phyloP scores from a whole-genome alignment of 2,888 invertebrate genomes.

The Exocentrus adspersus region DNA sequence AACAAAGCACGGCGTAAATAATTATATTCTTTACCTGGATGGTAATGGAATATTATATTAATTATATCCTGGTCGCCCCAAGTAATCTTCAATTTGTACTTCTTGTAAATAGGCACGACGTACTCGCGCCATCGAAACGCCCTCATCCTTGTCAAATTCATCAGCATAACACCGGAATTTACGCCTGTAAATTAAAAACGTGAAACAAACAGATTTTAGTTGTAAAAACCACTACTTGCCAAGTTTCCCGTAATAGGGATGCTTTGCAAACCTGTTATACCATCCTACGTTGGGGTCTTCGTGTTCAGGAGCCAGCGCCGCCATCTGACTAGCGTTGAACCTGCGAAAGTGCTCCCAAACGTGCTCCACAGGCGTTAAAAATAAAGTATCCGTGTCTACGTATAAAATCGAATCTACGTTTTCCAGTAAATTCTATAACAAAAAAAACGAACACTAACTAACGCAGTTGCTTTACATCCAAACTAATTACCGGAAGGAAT shows the following conservation, averaged over 20 bases:
- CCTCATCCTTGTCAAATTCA: slow-evolving; percentile 94
- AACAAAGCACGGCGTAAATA: no score
- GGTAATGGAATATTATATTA: slow-evolving; percentile 88
- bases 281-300: slow-evolving; percentile 94
- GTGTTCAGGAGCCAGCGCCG: slow-evolving; percentile 88
- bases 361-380: slow-evolving; percentile 83
- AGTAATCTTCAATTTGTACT: slow-evolving; percentile 86
- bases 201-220: no score
- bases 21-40: slow-evolving; percentile 74
- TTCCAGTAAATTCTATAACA: slow-evolving; percentile 76
- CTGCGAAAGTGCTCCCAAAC: slow-evolving; percentile 84
- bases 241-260: slow-evolving; percentile 90
- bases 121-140: slow-evolving; percentile 86
- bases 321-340: slow-evolving; percentile 88
- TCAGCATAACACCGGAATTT: slow-evolving; percentile 97
- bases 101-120: slow-evolving; percentile 83
- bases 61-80: slow-evolving; percentile 99
- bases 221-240: slow-evolving; percentile 64
- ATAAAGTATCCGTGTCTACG: slow-evolving; percentile 91
- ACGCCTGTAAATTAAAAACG: slow-evolving; percentile 76
- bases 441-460: no score
- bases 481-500: slow-evolving; percentile 86
- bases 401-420: slow-evolving; percentile 89
- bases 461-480: no score
- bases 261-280: slow-evolving; percentile 95